phyloP scores from a whole-genome alignment of 37 sponge, comb jelly and placozoan species.

The Theonella swinhoei region DNA sequence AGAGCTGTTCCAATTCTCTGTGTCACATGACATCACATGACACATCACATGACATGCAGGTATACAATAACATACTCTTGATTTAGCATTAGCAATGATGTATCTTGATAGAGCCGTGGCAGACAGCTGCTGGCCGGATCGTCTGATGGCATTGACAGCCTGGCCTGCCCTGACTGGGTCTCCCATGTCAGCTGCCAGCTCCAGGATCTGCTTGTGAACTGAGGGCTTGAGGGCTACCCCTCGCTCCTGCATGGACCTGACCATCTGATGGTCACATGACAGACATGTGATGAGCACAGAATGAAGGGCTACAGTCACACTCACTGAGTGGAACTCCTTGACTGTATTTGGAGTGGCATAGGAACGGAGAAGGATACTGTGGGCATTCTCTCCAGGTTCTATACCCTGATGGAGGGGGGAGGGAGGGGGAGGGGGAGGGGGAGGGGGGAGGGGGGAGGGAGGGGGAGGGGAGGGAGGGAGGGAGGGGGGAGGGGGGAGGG shows the following conservation, averaged over 20 bases:
- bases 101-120: neutral
- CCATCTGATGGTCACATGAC: neutral
- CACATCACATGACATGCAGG: no score
- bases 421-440: no score
- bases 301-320: neutral
- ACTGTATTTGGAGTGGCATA: neutral
- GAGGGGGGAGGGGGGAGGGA: no score
- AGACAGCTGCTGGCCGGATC: neutral
- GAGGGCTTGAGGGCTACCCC: neutral
- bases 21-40: neutral
- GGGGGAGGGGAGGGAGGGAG: no score
- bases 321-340: neutral
- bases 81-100: neutral
- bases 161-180: neutral
- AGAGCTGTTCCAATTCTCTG: neutral
- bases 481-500: no score
- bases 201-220: neutral
- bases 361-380: neutral
- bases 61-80: neutral
- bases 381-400: neutral
- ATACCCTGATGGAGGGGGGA: no score
- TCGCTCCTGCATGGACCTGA: neutral
- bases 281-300: neutral
- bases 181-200: constrained; percentile 4
- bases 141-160: neutral